Conservation (phyloP, 2,888 invertebrate genomes). For the Leptarthrus brevirostris region DNA sequence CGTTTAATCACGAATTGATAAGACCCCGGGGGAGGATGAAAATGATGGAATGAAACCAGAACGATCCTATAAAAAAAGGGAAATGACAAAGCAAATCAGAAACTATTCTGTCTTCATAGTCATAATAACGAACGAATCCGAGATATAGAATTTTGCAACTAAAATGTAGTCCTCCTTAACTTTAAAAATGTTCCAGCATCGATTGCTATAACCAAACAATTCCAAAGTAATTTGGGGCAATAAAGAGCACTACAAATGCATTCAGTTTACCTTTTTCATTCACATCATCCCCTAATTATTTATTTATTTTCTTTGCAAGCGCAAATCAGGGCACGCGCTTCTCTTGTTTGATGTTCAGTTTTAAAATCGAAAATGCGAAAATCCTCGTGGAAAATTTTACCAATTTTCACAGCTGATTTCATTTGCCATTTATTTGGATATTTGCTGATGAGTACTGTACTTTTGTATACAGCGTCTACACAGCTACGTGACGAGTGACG, state of each 20-base stretch:
- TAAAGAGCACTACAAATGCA: slow-evolving; percentile 3
- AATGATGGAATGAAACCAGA: background rate
- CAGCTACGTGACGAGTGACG: slow-evolving; percentile 2
- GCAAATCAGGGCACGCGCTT: slow-evolving; percentile 45
- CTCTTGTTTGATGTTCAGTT: slow-evolving; percentile 49
- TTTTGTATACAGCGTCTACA: slow-evolving; percentile 17
- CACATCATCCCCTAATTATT: slow-evolving; percentile 43
- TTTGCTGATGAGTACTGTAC: slow-evolving; percentile 48
- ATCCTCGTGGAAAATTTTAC: slow-evolving; percentile 68
- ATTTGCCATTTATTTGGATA: slow-evolving; percentile 59
- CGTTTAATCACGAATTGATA: slow-evolving; percentile 49
- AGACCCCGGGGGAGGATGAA: slow-evolving; percentile 26
- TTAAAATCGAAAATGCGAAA: slow-evolving; percentile 57
- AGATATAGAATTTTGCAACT: too few species aligned
- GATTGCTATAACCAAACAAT: too few species aligned
- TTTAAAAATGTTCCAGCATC: too few species aligned
- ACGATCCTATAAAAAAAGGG: background rate
- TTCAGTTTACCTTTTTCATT: slow-evolving; percentile 10
- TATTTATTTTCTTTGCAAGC: slow-evolving; percentile 40
- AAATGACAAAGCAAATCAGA: background rate
- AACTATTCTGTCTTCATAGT: too few species aligned
- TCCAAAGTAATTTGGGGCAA: background rate
- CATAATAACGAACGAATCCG: too few species aligned
- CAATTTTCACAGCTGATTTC: slow-evolving; percentile 68
- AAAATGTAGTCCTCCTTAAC: too few species aligned